Evolutionary conservation across 2,797 vertebrate genomes (phyloP), one percentile per base, ranked within the genome.

Genomic region (Acanthopagrus latus): DNA sequence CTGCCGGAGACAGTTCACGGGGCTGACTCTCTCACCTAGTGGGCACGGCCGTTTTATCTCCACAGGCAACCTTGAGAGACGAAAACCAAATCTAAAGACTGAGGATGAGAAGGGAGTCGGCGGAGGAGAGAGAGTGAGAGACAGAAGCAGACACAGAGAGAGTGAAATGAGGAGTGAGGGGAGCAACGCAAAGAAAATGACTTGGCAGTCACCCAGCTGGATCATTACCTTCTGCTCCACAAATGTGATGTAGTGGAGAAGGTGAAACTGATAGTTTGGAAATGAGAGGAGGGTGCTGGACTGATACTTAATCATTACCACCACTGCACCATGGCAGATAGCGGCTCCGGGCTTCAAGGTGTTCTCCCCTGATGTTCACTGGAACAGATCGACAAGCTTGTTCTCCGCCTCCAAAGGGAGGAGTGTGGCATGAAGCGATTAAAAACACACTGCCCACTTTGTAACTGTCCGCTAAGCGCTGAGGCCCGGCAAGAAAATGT

Each of bases 191-290:
- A 86, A 85, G 86, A 89, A 92, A 93, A 91, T 87, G 83, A 89
- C 81, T 89, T 90, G 91, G 90, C 90, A 80, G 86, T 82, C 86
- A 83, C 74, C 92, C 92, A 89, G 88, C 81, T 94, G 91, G 90
- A 94, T 94, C 93, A 93, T 94, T 94, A 91, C 88, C 91, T 92
- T 87, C 88, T 92, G 91, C 87, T 92, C 89, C 83, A 86, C 83
- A 89, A 85, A 90, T 90, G 87, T 81, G 89, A 91, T 91, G 91
- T 87, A 88, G 92, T 86, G 86, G 86, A 91, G 86, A 92, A 92
- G 92, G 88, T 92, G 91, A 94, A 93, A 91, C 78, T 87, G 93
- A 94, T 94, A 91, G 91, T 94, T 93, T 92, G 89, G 89, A 91
- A 93, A 94, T 92, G 89, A 91, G 92, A 77, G 62, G 80, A 83